Base-by-base conservation (phyloP, 2,797 vertebrate species). In the Lagorchestes hirsutus region DNA sequence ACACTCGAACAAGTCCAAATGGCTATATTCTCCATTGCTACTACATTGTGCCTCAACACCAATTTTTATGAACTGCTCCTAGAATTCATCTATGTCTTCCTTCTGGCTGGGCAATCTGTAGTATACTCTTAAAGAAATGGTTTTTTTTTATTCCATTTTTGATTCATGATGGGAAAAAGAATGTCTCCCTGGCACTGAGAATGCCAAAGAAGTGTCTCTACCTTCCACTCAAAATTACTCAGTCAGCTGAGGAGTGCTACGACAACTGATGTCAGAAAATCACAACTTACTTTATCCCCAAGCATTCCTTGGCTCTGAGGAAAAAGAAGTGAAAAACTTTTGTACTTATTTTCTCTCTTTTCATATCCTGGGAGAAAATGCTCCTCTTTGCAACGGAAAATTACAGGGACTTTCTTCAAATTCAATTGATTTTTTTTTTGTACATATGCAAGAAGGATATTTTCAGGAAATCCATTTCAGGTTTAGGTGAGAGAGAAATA, bases 401-500 rank as follows among this genome's bases (percentile, higher is more conserved):
- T 67, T 57, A 40, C 0, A 31, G 57, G 1, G 22, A 18, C 55
- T 55, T 46, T 16, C n/a, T 22, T 52, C 54, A 87, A 87, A 87
- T 87, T 87, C 22, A 87, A 87, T 28, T 87, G 74, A 87, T 50
- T 87, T 50, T 87, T 62, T 55, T 87, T 87, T 40, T 8, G n/a
- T 46, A 28, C 54, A 46, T 3, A 2, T 52, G 2, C 52, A 92
- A 62, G 54, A 94, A 55, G 31, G 54, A n/a, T 74, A 28, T 91
- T 9, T 27, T 54, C 31, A 87, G 67, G 58, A 94, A 62, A 92
- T 92, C 67, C 29, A 90, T 93, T 74, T 87, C 31, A 59, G 54
- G 90, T 56, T 95, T 9, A 91, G 95, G 93, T 0, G 87, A 54
- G 50, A 95, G 31, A 10, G 40, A 50, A 92, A 92, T 62, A 56